Base-by-base conservation (phyloP, 2,888 invertebrate genomes). In the Sepioteuthis lessoniana region DNA sequence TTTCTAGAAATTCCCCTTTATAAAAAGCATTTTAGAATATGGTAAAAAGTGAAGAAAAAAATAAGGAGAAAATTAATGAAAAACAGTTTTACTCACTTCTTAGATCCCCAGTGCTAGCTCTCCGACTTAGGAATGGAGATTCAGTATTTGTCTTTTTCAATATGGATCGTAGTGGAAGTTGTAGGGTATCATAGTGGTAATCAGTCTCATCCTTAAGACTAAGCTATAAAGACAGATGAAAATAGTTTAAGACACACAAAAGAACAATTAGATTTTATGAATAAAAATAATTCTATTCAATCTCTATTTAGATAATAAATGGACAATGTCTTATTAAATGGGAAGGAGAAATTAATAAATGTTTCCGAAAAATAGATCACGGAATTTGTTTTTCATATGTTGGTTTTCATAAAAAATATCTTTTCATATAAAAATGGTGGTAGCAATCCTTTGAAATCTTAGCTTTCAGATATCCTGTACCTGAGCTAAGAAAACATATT, bases 111-210 rank as follows among this genome's bases (percentile, higher is more conserved):
- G 95, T 95, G 93, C 96, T 96, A 46, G 94, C 94, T 37, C 95
- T 94, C 38, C 95, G 95, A 16, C 94, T 92, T 46, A 95, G 93
- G 2, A 94, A 94, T 21, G 94, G 47, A 13, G 94, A 47, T 4
- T 94, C 94, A 5, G 95, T 95, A 0, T 95, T 98, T 98, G 97
- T 99, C 97, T 99, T 99, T 97, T 99, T 99, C 95, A 99, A 97
- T 96, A 99, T 99, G 0, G 99, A 99, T 97, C 99, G 99, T 95
- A 96, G 95, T 35, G 98, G 98, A 94, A 96, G 95, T 94, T 96
- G 95, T 93, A 96, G 94, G 21, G 97, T 96, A 95, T 96, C 95
- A 96, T 97, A 96, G 95, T 96, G 95, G 95, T 95, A 94, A 94
- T 95, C 95, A 76, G 94, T 95, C 94, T 93, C 95, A 94, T 93